A percentile compares a stretch with the other conserved stretches of the same genome.
Evolutionary conservation across 2,888 invertebrate genomes (phyloP).

Genomic region (Noctuana brunneofusca): DNA sequence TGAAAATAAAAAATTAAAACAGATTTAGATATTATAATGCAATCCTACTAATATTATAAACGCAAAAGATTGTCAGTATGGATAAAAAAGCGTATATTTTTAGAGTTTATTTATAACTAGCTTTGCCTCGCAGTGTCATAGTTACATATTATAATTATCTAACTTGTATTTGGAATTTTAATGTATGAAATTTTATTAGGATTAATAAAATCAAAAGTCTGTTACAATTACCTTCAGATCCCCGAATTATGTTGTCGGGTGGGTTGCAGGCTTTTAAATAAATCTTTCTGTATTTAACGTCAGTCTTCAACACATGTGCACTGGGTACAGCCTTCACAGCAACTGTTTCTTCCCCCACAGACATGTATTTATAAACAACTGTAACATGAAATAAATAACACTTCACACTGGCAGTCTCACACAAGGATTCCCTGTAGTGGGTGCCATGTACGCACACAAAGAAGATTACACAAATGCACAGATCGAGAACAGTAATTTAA

Average conservation of each 20-base stretch:
- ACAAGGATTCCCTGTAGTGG: too few species aligned
- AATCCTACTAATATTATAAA: not conserved
- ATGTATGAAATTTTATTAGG: too few species aligned
- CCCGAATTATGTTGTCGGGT: conserved; percentile 85
- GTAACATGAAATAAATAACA: conserved; percentile 48
- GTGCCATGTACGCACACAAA: too few species aligned
- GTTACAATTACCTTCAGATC: conserved; percentile 89
- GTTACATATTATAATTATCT: too few species aligned
- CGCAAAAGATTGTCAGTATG: too few species aligned
- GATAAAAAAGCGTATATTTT: too few species aligned
- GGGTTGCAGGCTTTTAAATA: conserved; percentile 87
- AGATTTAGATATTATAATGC: not conserved
- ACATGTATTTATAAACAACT: conserved; percentile 92
- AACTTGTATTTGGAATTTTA: too few species aligned
- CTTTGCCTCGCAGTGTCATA: too few species aligned
- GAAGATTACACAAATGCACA: too few species aligned
- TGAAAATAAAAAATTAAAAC: conserved; percentile 42
- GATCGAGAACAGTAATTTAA: too few species aligned
- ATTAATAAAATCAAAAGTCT: not conserved
- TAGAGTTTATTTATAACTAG: too few species aligned
- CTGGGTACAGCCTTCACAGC: conserved; percentile 67
- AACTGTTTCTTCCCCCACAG: conserved; percentile 78
- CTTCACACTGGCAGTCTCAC: too few species aligned
- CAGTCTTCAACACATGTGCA: conserved; percentile 81
- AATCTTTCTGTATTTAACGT: conserved; percentile 85